These are phyloP conservation scores for Dryoscopus gambensis DNA, from an alignment of 2,113 vertebrate genomes.

Conservation along the genomic window DNA sequence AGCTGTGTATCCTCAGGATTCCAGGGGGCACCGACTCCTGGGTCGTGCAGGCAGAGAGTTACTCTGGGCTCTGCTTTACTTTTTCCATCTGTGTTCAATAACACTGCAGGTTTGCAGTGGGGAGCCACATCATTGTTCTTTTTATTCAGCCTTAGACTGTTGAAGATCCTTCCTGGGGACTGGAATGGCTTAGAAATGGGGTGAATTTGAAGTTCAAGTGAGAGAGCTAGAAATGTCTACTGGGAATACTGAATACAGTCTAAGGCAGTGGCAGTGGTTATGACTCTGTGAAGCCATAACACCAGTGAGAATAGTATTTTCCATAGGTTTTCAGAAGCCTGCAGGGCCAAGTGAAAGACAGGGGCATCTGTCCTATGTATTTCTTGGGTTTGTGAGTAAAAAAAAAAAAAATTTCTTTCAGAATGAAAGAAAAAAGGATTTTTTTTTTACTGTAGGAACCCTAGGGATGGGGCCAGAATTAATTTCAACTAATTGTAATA, in stretches of 20 bases:
- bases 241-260: not conserved
- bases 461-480: slow-evolving; percentile 26
- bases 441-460: not conserved
- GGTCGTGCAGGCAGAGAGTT: not conserved
- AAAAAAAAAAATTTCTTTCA: not conserved
- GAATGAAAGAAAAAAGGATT: not conserved
- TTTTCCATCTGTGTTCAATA: not conserved
- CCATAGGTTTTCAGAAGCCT: not conserved
- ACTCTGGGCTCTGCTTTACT: not conserved
- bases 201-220: not conserved
- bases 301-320: not conserved
- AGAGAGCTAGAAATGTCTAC: not conserved
- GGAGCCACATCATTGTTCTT: not conserved
- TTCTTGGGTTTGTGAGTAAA: not conserved
- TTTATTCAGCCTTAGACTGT: not conserved
- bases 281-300: not conserved
- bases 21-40: not conserved
- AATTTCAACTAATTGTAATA: slow-evolving; percentile 35
- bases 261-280: not conserved
- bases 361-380: not conserved
- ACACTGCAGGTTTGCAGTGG: not conserved
- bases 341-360: not conserved
- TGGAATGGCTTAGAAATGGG: not conserved
- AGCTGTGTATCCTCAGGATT: not conserved
- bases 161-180: not conserved